Base-by-base conservation (phyloP, 2,797 vertebrate genomes). In the Acrocephalus scirpaceus region DNA sequence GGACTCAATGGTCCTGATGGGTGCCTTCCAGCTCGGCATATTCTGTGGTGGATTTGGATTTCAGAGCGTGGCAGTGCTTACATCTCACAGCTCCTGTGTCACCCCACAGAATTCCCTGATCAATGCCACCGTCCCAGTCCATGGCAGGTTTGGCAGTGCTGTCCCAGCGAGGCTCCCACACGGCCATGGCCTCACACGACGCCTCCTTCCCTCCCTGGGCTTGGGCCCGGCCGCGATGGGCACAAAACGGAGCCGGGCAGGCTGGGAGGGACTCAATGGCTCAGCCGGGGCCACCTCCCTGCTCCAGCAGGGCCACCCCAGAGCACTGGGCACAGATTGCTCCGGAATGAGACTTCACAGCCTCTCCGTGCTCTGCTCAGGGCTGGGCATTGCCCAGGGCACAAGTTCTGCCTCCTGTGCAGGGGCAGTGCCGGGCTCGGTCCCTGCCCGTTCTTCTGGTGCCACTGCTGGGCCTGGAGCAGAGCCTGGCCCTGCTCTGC, bases 41-140 rank as follows among this genome's bases (percentile, higher is more conserved):
- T 19, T 60, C 47, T 11, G 13, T 27, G 53, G 10, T 13, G 0
- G 4, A 9, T 3, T 1, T 0, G 2, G 29, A 1, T 9, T 6
- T 4, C 3, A 2, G 50, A 10, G 27, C 2, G 0, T 9, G 8
- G 54, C 48, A 6, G 38, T 0, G 5, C 1, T 5, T 7, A 2
- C 6, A 12, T 4, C 21, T 0, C 47, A 4, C 57, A 1, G 14
- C 4, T 13, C 13, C 34, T 1, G 26, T 2, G 16, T 2, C 3
- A 0, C 45, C 64, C 32, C 50, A 4, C 4, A 3, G 0, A 1
- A 4, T 0, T 1, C 4, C 21, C 60, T 2, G 7, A 4, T 1
- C 3, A 1, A 0, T 4, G 34, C 11, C 42, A 27, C 40, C 5
- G 20, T 32, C 61, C 54, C 76, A 32, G 25, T 0, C 20, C 19